Base-by-base conservation (phyloP, 2,888 invertebrate species). In the Acrocyrtus sp. region DNA sequence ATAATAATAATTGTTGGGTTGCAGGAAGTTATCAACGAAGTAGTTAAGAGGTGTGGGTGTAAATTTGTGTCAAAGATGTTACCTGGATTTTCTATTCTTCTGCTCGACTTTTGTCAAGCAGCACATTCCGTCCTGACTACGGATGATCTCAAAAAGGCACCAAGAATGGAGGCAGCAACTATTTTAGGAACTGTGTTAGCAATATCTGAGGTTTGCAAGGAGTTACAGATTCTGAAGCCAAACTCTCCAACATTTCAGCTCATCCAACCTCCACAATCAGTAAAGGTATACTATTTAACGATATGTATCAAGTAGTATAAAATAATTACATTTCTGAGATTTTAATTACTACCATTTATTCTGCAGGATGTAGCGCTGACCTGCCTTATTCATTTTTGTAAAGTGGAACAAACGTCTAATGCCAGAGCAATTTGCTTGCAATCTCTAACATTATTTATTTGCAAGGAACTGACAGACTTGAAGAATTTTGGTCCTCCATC, bases 51-150 rank as follows among this genome's bases (percentile, higher is more conserved):
- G 82, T 87, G 95, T 82, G 95, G 95, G 24, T 91, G 95, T 15
- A 88, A 92, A 62, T 92, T 96, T 84, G 89, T 96, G 77, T 94
- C 95, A 47, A 86, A 95, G 34, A 91, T 94, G 77, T 86, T 97
- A 50, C 95, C 95, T 45, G 97, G 97, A 0, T 92, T 93, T 82
- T 92, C 95, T 1, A 86, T 97, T 63, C 86, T 98, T 1, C 86
- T 95, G 57, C 86, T 95, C 63, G 96, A 97, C 86, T 91, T 96
- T 81, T 92, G 97, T 39, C 92, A 94, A 82, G 96, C 96, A 8
- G 93, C 95, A 78, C 93, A 94, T 72, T 90, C 92, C 21, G 90
- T 97, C 75, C 87, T 96, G 72, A 92, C 93, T 81, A 91, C 92
- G 17, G 88, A 90, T 15, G 95, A 95, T 83, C 88, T 92, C 58